Evolutionary conservation across 92 coral and sea anemone genomes (phyloP).

Genomic region (Parazoanthus darwini): DNA sequence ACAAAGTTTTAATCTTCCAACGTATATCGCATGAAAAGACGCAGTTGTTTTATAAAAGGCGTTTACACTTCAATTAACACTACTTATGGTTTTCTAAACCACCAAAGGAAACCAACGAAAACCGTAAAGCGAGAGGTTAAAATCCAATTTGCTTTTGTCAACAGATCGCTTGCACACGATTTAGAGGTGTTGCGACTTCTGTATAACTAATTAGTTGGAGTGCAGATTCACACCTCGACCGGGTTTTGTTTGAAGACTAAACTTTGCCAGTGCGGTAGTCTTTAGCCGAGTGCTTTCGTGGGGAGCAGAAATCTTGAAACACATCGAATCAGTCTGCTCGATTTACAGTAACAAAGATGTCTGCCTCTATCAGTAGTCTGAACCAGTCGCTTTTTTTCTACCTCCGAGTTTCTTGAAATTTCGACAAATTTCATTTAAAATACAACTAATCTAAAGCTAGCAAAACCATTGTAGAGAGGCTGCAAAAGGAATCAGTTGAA

Average conservation of each 20-base stretch:
- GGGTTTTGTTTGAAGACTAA: background rate
- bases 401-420: background rate
- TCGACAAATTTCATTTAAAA: background rate
- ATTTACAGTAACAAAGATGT: background rate
- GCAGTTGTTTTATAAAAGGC: background rate
- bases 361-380: background rate
- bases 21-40: background rate
- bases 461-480: background rate
- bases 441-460: background rate
- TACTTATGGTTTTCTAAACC: slow-evolving; percentile 19
- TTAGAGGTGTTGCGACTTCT: slow-evolving; percentile 25
- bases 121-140: slow-evolving; percentile 1
- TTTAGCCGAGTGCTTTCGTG: background rate
- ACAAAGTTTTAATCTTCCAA: background rate
- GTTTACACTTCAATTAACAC: slow-evolving; percentile 44
- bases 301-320: background rate
- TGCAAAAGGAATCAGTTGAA: background rate
- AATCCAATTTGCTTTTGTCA: slow-evolving; percentile 41
- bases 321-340: background rate
- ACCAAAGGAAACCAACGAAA: slow-evolving; percentile 15
- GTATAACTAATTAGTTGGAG: slow-evolving; percentile 19
- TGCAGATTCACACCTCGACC: slow-evolving; percentile 5
- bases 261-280: background rate
- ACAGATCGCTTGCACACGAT: slow-evolving; percentile 39
- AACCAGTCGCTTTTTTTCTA: background rate